Conservation (phyloP, 2,113 vertebrate genomes). For the Cynocephalus volans region DNA sequence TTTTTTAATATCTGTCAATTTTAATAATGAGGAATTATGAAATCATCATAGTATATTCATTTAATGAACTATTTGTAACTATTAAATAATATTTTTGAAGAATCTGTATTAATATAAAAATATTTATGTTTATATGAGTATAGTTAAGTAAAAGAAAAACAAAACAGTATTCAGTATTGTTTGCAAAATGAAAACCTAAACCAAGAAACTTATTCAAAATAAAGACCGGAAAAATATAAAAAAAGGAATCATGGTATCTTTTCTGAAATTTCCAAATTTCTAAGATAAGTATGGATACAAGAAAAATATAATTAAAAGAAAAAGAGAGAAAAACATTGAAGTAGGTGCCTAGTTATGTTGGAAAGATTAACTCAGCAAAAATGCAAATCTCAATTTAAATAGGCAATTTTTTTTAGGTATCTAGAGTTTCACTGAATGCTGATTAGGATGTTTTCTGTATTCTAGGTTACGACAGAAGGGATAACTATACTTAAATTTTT, state of each 20-base stretch:
- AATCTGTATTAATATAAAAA: constrained; percentile 1
- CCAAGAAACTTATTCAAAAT: not conserved
- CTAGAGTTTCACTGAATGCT: not conserved
- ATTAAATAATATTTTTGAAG: not conserved
- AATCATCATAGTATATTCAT: not conserved
- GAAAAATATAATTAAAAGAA: not conserved
- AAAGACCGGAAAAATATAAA: not conserved
- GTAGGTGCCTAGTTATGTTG: not conserved
- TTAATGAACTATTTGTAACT: not conserved
- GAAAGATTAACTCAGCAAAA: not conserved
- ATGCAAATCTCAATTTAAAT: not conserved
- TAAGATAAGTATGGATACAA: not conserved
- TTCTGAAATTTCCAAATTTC: not conserved
- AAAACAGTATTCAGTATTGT: not conserved
- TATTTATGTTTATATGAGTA: not conserved
- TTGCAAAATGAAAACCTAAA: not conserved
- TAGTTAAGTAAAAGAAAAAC: constrained; percentile 1
- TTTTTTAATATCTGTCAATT: not conserved
- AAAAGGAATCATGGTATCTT: not conserved
- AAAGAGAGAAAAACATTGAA: not conserved
- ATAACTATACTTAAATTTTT: not conserved
- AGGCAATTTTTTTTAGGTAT: not conserved
- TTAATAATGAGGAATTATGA: not conserved
- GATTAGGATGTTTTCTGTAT: not conserved
- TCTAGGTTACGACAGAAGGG: not conserved